phyloP scores from a whole-genome alignment of 2,113 vertebrate genomes.

The Megaptera novaeangliae region DNA sequence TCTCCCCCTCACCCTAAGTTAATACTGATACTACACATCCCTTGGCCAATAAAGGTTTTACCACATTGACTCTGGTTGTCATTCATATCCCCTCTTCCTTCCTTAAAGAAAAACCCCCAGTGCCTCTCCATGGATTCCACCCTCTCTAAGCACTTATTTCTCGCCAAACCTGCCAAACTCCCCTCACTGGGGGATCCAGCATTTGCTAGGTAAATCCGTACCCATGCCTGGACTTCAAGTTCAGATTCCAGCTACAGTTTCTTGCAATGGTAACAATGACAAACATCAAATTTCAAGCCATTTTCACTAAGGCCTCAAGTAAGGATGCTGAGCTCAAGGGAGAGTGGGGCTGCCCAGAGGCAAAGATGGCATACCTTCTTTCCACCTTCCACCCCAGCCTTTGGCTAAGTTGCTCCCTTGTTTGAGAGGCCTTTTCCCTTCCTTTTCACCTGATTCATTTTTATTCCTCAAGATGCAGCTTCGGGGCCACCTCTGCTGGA shows the following conservation, averaged over 20 bases:
- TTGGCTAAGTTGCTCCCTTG: background rate
- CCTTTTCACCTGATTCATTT: background rate
- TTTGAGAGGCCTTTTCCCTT: background rate
- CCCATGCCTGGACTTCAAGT: background rate
- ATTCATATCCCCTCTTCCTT: background rate
- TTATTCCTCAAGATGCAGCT: background rate
- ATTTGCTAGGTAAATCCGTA: no score
- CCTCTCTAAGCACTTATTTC: background rate
- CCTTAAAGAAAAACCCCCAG: background rate
- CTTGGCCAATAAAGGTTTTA: background rate
- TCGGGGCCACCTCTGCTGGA: background rate
- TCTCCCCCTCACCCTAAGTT: background rate
- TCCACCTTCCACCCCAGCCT: background rate
- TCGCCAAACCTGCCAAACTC: background rate
- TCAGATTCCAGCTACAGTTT: background rate
- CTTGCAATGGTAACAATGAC: background rate
- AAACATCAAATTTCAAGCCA: background rate
- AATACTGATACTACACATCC: fast-evolving
- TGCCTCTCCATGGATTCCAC: background rate
- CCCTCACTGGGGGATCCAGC: fast-evolving
- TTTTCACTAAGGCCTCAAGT: background rate
- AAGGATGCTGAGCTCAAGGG: background rate
- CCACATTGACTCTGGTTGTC: background rate
- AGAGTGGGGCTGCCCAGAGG: background rate
- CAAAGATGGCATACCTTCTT: background rate